phyloP scores from a whole-genome alignment of 1,140 invertebrate genomes.

The Daktulosphaira vitifoliae region DNA sequence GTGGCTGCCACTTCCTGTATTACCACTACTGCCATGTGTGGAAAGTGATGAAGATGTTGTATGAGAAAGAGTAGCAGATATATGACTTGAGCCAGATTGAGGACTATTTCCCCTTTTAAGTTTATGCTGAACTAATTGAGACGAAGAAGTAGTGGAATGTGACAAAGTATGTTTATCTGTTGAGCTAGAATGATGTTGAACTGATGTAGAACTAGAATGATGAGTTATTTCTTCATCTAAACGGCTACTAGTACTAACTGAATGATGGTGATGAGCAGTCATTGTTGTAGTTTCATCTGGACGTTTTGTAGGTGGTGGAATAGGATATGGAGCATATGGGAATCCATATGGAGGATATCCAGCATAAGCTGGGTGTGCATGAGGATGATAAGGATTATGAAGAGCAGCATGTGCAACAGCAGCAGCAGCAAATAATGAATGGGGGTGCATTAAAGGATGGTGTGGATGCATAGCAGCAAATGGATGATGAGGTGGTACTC shows the following conservation, averaged over 20 bases:
- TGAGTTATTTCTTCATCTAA: constrained; percentile 48
- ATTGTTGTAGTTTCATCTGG: constrained; percentile 57
- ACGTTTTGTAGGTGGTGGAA: constrained; percentile 51
- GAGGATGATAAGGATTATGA: constrained; percentile 43
- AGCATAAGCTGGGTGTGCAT: constrained; percentile 60
- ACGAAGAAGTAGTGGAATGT: constrained; percentile 53
- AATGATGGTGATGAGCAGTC: constrained; percentile 53
- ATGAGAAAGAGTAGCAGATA: constrained; percentile 40
- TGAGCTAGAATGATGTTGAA: constrained; percentile 44
- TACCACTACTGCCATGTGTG: constrained; percentile 45
- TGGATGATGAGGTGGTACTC: constrained; percentile 57
- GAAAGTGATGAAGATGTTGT: constrained; percentile 42
- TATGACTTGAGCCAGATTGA: constrained; percentile 43
- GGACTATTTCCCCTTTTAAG: constrained; percentile 46
- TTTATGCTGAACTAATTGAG: constrained; percentile 52
- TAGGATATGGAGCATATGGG: constrained; percentile 60
- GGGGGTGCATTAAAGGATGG: constrained; percentile 59
- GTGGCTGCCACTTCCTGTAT: constrained; percentile 44
- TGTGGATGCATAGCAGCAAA: constrained; percentile 56
- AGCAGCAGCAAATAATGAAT: constrained; percentile 52
- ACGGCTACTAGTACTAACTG: constrained; percentile 39
- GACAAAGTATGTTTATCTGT: constrained; percentile 53
- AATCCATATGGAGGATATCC: constrained; percentile 59
- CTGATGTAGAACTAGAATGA: constrained; percentile 54
- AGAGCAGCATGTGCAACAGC: constrained; percentile 51